Evolutionary conservation across 2,113 vertebrate species (phyloP).

Genomic region (Pseudorasbora parva): DNA sequence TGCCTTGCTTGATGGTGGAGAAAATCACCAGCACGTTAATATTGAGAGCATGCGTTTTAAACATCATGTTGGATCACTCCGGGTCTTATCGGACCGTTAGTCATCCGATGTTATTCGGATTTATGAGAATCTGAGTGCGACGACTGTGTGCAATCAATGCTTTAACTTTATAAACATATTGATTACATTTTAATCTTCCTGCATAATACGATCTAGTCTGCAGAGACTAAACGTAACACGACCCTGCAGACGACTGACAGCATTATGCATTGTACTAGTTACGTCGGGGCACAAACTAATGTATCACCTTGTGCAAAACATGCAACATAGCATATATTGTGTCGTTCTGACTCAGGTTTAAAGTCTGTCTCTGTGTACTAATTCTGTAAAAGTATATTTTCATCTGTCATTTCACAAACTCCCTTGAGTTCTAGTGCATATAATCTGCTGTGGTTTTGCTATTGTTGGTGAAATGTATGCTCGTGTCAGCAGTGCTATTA

Average conservation of each 20-base stretch:
- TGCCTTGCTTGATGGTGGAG: conserved; percentile 69
- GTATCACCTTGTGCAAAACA: background rate
- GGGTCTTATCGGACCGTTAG: conserved; percentile 70
- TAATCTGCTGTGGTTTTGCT: background rate
- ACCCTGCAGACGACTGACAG: conserved; percentile 13
- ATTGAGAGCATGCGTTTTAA: conserved; percentile 70
- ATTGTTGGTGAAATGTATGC: background rate
- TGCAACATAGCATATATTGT: background rate
- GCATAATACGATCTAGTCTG: conserved; percentile 13
- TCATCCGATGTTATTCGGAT: conserved; percentile 56
- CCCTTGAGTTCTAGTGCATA: background rate
- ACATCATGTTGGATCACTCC: conserved; percentile 69
- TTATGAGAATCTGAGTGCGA: conserved; percentile 48
- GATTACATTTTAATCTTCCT: conserved; percentile 25
- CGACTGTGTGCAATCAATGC: conserved; percentile 23
- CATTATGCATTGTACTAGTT: conserved; percentile 4
- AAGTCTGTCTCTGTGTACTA: background rate
- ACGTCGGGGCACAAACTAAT: background rate
- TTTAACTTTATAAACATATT: conserved; percentile 44
- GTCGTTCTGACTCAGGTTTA: background rate
- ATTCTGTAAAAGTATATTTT: background rate
- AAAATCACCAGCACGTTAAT: conserved; percentile 72
- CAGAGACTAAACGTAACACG: background rate
- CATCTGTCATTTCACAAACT: background rate
- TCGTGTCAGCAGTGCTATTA: background rate